A percentile compares a stretch with the other conserved stretches of the same genome.
phyloP scores from a whole-genome alignment of 2,888 invertebrate genomes.

The Drosophila borealis region DNA sequence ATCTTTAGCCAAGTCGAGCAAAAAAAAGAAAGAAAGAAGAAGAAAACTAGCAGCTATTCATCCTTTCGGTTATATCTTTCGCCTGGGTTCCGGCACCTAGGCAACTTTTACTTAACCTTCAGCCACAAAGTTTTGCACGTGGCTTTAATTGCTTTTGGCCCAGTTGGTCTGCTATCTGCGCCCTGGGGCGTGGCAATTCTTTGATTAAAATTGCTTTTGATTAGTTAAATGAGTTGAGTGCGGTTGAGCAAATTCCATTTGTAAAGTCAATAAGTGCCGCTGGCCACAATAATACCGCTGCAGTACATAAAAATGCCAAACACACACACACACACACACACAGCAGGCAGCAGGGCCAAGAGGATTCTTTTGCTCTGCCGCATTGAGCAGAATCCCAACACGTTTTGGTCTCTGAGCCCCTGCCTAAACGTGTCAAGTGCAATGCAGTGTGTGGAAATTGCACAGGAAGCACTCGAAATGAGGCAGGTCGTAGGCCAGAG shows the following conservation, averaged over 20 bases:
- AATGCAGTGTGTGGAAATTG: constrained; percentile 58
- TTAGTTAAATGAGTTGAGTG: constrained; percentile 71
- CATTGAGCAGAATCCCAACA: constrained; percentile 34
- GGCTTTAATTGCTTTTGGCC: constrained; percentile 76
- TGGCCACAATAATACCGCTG: constrained; percentile 47
- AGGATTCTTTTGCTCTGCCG: constrained; percentile 21
- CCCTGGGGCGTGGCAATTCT: constrained; percentile 37
- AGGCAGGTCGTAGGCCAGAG: constrained; percentile 32
- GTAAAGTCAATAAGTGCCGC: constrained; percentile 62
- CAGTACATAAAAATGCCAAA: constrained; percentile 65
- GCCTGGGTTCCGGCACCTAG: constrained; percentile 21
- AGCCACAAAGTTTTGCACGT: constrained; percentile 70
- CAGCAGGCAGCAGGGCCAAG: neutral
- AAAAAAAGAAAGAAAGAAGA: neutral
- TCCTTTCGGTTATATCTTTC: constrained; percentile 22
- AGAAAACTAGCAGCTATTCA: constrained; percentile 32
- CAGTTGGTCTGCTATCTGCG: constrained; percentile 18
- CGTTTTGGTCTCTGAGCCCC: constrained; percentile 25
- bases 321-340: constrained; percentile 47
- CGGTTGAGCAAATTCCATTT: constrained; percentile 43
- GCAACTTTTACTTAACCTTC: constrained; percentile 70
- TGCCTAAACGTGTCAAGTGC: constrained; percentile 74
- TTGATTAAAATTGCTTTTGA: constrained; percentile 79
- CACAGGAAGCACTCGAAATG: constrained; percentile 47
- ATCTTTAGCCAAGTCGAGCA: constrained; percentile 45